Evolutionary conservation across 2,797 vertebrate genomes (phyloP), one percentile per base, ranked within the genome.

Genomic region (Enteromius afrohamiltoni): DNA sequence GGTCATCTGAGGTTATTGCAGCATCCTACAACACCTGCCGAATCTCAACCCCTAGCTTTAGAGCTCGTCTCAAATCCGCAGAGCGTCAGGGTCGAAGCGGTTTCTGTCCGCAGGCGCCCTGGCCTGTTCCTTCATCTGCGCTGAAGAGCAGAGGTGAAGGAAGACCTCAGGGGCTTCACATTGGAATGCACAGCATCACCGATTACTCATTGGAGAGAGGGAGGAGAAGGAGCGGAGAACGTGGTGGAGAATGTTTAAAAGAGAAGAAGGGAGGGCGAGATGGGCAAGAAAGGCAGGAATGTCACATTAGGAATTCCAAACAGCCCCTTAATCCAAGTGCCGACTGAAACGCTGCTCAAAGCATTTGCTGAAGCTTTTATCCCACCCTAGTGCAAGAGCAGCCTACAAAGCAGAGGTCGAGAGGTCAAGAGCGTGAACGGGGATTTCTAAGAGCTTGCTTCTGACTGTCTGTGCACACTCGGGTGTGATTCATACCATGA

Each of bases 261-360:
- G 47, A 58, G 5, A 10, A 21, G 71, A 53, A 49, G 23, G 47
- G 29, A 69, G 82, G 86, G 71, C 16, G 47, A 77, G 77, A 62
- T 53, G 51, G 29, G 53, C 60, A 0, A 78, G 62, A 34, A 75
- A 29, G 16, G 31, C 29, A 79, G 76, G 73, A 87, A 86, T 86
- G 85, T 80, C 62, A 34, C 86, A 40, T 82, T 84, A 93, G 91
- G 93, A 94, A 94, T 95, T 92, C 89, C 92, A 94, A 91, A 92
- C 92, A 93, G 91, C 89, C 89, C 82, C 86, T 89, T 92, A 92
- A 94, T 94, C 91, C 91, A 86, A 89, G 92, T 90, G 92, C 89
- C 92, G 92, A 94, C 88, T 84, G 93, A 94, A 91, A 88, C 81
- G 86, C 88, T 89, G 90, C 90, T 91, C 89, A 80, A 84, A 89